A percentile compares a stretch with the other conserved stretches of the same genome.
These are phyloP conservation scores for Silurus aristotelis DNA, from an alignment of 2,797 vertebrate genomes.

Conservation along the genomic window DNA sequence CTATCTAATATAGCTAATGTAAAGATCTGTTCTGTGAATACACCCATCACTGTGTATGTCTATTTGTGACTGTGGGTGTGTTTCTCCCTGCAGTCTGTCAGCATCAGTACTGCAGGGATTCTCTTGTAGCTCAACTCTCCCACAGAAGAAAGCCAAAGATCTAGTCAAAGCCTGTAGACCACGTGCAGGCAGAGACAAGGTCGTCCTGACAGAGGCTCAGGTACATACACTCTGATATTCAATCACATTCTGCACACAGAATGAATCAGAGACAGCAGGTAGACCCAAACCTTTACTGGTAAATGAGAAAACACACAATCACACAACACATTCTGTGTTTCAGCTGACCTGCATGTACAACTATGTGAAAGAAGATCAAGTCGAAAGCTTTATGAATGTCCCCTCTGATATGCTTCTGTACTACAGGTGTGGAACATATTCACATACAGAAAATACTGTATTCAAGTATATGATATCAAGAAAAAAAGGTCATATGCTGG, in stretches of 20 bases:
- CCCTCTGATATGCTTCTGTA: slow-evolving; percentile 71
- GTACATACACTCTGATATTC: slow-evolving; percentile 49
- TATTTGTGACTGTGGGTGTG: not conserved
- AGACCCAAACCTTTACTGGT: not conserved
- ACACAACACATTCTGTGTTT: slow-evolving; percentile 8
- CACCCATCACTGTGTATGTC: not conserved
- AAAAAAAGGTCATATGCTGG: too few species aligned
- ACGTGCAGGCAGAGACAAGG: too few species aligned
- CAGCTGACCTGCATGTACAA: slow-evolving; percentile 74
- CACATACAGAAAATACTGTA: not conserved
- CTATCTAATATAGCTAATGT: not conserved
- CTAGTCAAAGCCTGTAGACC: slow-evolving; percentile 21
- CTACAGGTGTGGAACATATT: slow-evolving; percentile 60
- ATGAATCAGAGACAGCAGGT: not conserved
- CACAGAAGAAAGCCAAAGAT: not conserved
- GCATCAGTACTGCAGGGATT: slow-evolving; percentile 55
- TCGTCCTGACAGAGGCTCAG: slow-evolving; percentile 63
- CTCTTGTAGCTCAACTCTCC: slow-evolving; percentile 43
- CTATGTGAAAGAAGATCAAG: slow-evolving; percentile 49
- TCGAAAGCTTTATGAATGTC: slow-evolving; percentile 62
- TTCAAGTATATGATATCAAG: not conserved
- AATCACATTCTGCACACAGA: not conserved
- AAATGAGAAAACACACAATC: not conserved
- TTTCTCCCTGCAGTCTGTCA: slow-evolving; percentile 57
- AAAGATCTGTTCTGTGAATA: not conserved